Base-by-base conservation (phyloP, 2,113 vertebrate species). In the Pomatostomus ruficeps region DNA sequence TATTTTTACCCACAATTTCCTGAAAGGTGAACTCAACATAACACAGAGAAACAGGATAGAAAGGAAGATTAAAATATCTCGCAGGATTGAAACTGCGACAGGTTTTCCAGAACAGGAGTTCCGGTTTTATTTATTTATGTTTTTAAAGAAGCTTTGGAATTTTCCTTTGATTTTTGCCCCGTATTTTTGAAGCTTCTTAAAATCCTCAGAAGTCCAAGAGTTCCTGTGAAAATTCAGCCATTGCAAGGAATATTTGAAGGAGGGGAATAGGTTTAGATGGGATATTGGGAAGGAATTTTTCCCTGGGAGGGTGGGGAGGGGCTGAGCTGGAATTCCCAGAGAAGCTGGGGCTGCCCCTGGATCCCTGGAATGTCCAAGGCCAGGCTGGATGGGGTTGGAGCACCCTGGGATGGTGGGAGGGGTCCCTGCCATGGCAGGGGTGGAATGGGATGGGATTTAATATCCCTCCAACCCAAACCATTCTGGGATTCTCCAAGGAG, bases 401-500 rank as follows among this genome's bases (percentile, higher is more conserved):
- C 40, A 35, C 0, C 59, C 54, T 42, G 87, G 40, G 40, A 6
- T 0, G 3, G 25, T 18, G 61, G 61, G 0, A 74, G 19, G 4
- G 23, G 42, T 59, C 72, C 17, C 52, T 66, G 61, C 51, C 33
- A 18, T 31, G 65, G 40, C 24, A 11, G 14, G 15, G 35, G 6
- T 33, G 51, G 36, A 0, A 40, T 2, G 3, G 17, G 40, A 11
- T 54, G 54, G 1, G 4, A 0, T 81, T 66, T 29, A 38, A 38
- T 1, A 11, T 28, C 12, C 22, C 21, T 31, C 16, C 29, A 31
- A 23, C 16, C 21, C 29, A 54, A 68, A 19, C 40, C 38, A 22
- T 12, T 0, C 26, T 43, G 59, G 58, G 14, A 16, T 28, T 61
- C 46, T 46, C 5, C 29, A 12, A 28, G 57, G 46, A 57, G 23